phyloP scores from a whole-genome alignment of 1,140 invertebrate genomes.

The Leptinotarsa texana region DNA sequence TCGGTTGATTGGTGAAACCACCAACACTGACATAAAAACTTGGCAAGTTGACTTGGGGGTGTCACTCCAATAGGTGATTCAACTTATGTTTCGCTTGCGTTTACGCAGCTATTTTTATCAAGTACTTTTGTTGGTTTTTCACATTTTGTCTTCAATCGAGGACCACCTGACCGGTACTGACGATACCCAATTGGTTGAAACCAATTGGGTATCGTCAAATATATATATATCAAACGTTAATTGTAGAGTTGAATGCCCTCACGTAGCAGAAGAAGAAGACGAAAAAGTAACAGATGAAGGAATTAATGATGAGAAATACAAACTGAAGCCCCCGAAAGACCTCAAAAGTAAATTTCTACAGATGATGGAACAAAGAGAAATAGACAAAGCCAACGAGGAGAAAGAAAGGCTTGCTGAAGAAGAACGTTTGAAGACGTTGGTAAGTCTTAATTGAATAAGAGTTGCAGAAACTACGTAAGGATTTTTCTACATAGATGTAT shows the following conservation, averaged over 20 bases:
- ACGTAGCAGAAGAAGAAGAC: constrained; percentile 41
- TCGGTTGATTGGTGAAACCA: too few relatives aligned
- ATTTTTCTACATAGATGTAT: too few relatives aligned
- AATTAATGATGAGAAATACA: constrained; percentile 59
- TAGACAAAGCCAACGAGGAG: constrained; percentile 55
- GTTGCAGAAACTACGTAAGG: neutral
- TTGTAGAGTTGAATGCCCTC: constrained; percentile 46
- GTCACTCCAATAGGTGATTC: too few relatives aligned
- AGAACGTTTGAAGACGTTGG: constrained; percentile 55
- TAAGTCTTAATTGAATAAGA: constrained; percentile 13
- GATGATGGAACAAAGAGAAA: constrained; percentile 62
- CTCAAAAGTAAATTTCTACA: constrained; percentile 67
- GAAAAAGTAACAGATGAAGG: constrained; percentile 44
- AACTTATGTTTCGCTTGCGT: too few relatives aligned
- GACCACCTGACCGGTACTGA: too few relatives aligned
- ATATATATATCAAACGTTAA: neutral
- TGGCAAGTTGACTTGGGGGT: too few relatives aligned
- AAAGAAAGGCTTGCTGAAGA: constrained; percentile 52
- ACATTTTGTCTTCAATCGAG: too few relatives aligned
- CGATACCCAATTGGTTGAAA: too few relatives aligned
- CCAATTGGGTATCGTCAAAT: too few relatives aligned
- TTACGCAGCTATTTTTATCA: too few relatives aligned
- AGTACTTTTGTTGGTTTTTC: too few relatives aligned
- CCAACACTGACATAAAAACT: too few relatives aligned
- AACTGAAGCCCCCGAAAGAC: constrained; percentile 63